phyloP scores from a whole-genome alignment of 2,888 invertebrate genomes.

The Noctua pronuba region DNA sequence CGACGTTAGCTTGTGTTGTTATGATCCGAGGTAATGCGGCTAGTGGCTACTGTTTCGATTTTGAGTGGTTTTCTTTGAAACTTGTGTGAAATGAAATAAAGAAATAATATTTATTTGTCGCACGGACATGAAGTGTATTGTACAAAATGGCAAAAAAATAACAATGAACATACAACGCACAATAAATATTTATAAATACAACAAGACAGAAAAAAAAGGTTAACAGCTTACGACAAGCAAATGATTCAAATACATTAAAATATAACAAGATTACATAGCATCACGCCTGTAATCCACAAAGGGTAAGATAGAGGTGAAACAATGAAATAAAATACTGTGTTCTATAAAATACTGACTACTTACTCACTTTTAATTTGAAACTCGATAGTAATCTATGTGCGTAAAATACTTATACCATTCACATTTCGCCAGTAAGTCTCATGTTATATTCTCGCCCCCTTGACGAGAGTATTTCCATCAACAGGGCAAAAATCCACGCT shows the following conservation, averaged over 20 bases:
- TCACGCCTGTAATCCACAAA: not conserved
- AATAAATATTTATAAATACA: too few species aligned
- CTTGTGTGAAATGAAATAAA: not conserved
- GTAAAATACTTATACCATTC: not conserved
- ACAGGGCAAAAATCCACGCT: not conserved
- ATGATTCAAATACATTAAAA: not conserved
- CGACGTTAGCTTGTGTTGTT: conserved; percentile 73
- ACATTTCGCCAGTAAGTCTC: not conserved
- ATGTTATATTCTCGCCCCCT: too few species aligned
- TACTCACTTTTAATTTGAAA: not conserved
- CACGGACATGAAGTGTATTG: too few species aligned
- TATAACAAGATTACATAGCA: not conserved
- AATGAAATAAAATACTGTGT: not conserved
- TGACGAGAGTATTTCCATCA: not conserved
- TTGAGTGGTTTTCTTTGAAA: conserved; percentile 45
- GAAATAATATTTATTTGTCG: too few species aligned
- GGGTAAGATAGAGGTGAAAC: not conserved
- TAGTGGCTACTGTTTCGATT: conserved; percentile 72
- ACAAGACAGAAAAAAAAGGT: too few species aligned
- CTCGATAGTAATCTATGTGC: not conserved
- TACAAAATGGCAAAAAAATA: too few species aligned
- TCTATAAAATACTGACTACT: not conserved
- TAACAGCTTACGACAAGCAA: too few species aligned
- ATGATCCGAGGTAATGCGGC: conserved; percentile 80
- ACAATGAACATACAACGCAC: too few species aligned